A percentile compares a stretch with the other conserved stretches of the same genome.
phyloP scores from a whole-genome alignment of 2,113 vertebrate species.

The Ceratotherium simum region DNA sequence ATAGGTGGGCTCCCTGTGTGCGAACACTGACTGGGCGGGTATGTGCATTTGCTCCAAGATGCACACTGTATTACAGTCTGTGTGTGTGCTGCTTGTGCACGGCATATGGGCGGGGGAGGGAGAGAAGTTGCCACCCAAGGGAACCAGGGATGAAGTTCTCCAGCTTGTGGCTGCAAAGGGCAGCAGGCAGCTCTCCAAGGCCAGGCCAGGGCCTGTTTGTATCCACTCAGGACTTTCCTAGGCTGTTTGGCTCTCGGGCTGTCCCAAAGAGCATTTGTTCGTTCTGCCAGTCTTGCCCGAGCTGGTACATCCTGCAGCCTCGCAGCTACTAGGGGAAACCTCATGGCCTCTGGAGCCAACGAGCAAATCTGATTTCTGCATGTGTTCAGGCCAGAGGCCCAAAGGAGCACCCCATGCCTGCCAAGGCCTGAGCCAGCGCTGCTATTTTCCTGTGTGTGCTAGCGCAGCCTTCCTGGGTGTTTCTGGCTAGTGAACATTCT shows the following conservation, averaged over 20 bases:
- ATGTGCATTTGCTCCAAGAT: neutral
- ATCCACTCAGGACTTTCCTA: neutral
- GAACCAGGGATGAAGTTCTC: neutral
- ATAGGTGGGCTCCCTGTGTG: neutral
- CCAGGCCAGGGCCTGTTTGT: neutral
- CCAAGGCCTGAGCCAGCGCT: neutral
- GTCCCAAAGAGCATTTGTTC: neutral
- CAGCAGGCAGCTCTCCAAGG: neutral
- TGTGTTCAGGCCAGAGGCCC: neutral
- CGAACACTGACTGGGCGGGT: neutral
- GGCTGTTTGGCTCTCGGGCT: neutral
- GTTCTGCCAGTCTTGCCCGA: neutral
- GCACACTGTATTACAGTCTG: neutral
- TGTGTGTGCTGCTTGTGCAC: neutral
- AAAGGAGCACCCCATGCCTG: neutral
- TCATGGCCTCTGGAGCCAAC: neutral
- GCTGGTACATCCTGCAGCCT: neutral
- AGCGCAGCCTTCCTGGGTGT: neutral
- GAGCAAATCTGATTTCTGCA: neutral
- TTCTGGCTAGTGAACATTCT: neutral
- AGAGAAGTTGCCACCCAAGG: neutral
- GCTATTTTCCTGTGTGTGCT: neutral
- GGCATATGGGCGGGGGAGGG: neutral
- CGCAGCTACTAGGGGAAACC: neutral
- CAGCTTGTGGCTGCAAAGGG: conserved; percentile 3